Base-by-base conservation (phyloP, 2,888 invertebrate species). In the Nebria brevicollis region DNA sequence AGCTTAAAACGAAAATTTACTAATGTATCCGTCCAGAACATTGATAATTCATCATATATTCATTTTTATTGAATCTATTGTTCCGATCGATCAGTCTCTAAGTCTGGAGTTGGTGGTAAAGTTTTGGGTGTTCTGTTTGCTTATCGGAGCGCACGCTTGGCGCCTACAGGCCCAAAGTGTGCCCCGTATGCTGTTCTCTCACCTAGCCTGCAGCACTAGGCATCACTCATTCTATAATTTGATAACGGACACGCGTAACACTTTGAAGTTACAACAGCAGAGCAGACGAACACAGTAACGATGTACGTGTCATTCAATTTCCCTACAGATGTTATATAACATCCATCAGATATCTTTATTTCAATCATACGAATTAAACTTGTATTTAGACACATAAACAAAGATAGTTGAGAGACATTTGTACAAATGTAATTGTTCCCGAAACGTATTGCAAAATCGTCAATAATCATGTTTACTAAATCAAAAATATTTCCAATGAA, bases 171-270 rank as follows among this genome's bases (percentile, higher is more conserved):
- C 54, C 11, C 54, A 54, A 54, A 54, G 54, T 54, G 13, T 54
- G 54, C 54, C 54, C 54, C 54, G 54, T 54, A 15, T n/a, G 68
- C 68, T 34, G 43, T 8, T 64, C n/a, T 42, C 77, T 26, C n/a
- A 54, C 54, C 54, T 54, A 54, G 72, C 72, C 25, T 5, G 13
- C 41, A 54, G 77, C 72, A 64, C 15, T 70, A 77, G 72, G 72
- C 77, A 77, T 77, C 77, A 72, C 72, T 77, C 77, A 77, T 77
- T 72, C 65, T 72, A 77, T 77, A 77, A 77, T 77, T 77, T 77
- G 77, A 77, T 77, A 77, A 77, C 72, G 77, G 54, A 72, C 65
- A 26, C 34, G 72, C 72, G 77, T 77, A 64, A 77, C 77, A 77
- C 77, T 77, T 77, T 77, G 77, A 77, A 77, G 77, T 77, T 77